Evolutionary conservation across 2,888 invertebrate species (phyloP), one percentile per base, ranked within the genome.

Genomic region (Criorhina ranunculi): DNA sequence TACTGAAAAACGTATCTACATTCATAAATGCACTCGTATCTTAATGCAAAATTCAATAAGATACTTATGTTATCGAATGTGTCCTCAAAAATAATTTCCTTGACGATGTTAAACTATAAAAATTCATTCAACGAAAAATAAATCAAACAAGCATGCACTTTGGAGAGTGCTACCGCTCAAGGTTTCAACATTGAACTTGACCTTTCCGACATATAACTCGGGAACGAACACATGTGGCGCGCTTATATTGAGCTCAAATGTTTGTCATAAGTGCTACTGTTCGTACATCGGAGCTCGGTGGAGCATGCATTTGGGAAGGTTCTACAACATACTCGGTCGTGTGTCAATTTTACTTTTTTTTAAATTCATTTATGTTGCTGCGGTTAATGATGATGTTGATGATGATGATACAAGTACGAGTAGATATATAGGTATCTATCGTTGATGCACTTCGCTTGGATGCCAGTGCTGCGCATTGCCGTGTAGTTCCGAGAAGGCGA

Each of bases 151-250:
- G 78, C 57, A 70, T 72, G 57, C 55, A 33, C 64, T 72, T 53
- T n/a, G 49, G n/a, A 72, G 29, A 72, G 64, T 57, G 15, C 24
- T 53, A 66, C 40, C 51, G 42, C 69, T 67, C 78, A 79, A 79
- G 79, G 79, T 66, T 73, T 42, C 15, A 35, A 19, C 64, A 66
- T 59, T 79, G 79, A 73, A 79, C 79, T 79, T 79, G 79, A 79
- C 73, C 79, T 79, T 79, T 67, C 64, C 24, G 51, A 9, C 57
- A 59, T 49, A 51, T 29, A 44, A 51, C 44, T 17, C 7, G 29
- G 59, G 15, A 53, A 24, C 62, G 7, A 7, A 42, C n/a, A 49
- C 2, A 31, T 42, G 40, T 42, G 24, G 15, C 8, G 42, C n/a
- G 42, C n/a, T 60, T 60, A 29, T 29, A 37, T 44, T 12, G 46